Evolutionary conservation across 2,888 invertebrate species (phyloP).

Genomic region (Amphipyra berbera): DNA sequence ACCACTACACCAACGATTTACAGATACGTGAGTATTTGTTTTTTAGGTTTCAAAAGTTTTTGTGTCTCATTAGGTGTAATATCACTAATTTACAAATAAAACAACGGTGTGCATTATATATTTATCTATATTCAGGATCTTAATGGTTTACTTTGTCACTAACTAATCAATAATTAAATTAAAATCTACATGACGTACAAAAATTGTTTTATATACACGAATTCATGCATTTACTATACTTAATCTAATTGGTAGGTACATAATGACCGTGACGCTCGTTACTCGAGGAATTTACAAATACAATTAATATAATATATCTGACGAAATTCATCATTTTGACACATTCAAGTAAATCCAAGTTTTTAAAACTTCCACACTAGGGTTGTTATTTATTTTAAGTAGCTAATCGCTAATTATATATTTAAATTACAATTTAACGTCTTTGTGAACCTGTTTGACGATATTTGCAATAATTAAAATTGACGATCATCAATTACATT

Average conservation of each 20-base stretch:
- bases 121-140: conserved; percentile 86
- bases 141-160: conserved; percentile 87
- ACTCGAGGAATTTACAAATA: conserved; percentile 79
- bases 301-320: conserved; percentile 68
- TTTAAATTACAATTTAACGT: conserved; percentile 67
- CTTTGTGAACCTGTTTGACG: conserved; percentile 66
- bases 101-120: conserved; percentile 70
- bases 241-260: conserved; percentile 82
- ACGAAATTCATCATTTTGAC: conserved; percentile 71
- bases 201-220: conserved; percentile 87
- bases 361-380: conserved; percentile 65
- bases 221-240: conserved; percentile 81
- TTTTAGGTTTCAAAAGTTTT: too few relatives aligned
- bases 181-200: conserved; percentile 89
- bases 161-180: conserved; percentile 86
- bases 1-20: too few relatives aligned
- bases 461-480: conserved; percentile 72
- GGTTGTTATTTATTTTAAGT: conserved; percentile 64
- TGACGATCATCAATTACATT: conserved; percentile 69
- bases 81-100: conserved; percentile 52
- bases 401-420: conserved; percentile 68
- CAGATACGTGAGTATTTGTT: too few relatives aligned
- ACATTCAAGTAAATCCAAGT: conserved; percentile 70
- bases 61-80: too few relatives aligned
- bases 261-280: conserved; percentile 71